Percentiles rank a stretch among this genome's conserved stretches.
phyloP scores from a whole-genome alignment of 2,113 vertebrate species.

The Xenopus borealis region DNA sequence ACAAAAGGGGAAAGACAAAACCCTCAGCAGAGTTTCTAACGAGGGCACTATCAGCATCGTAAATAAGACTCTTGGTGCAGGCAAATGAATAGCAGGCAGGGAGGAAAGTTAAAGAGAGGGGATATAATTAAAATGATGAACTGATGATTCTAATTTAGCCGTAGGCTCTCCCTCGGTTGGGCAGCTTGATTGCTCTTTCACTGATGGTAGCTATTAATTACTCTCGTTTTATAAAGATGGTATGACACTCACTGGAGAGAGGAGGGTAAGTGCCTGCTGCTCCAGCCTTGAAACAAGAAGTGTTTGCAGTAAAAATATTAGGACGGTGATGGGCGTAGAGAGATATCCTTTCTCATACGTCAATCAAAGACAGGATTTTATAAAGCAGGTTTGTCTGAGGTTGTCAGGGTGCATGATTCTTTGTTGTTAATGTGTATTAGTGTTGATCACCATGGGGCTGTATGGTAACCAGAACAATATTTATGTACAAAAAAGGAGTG shows the following conservation, averaged over 20 bases:
- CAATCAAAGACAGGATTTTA: neutral
- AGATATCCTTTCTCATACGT: neutral
- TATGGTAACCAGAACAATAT: too few species aligned
- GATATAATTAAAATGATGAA: slow-evolving; percentile 43
- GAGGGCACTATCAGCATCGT: neutral
- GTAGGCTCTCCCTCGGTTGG: slow-evolving; percentile 41
- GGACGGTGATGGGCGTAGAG: neutral
- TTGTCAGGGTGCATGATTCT: too few species aligned
- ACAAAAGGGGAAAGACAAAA: neutral
- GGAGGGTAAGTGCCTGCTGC: slow-evolving; percentile 8
- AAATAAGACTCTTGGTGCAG: slow-evolving; percentile 21
- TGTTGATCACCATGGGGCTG: too few species aligned
- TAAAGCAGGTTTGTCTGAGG: too few species aligned
- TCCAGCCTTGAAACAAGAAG: slow-evolving; percentile 8
- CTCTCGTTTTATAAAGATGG: slow-evolving; percentile 32
- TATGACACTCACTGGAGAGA: slow-evolving; percentile 21
- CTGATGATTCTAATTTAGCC: slow-evolving; percentile 39
- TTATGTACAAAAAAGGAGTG: too few species aligned
- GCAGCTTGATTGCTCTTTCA: slow-evolving; percentile 42
- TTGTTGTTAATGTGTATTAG: too few species aligned
- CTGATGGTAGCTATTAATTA: slow-evolving; percentile 45
- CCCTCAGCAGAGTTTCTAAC: neutral
- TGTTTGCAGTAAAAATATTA: slow-evolving; percentile 11
- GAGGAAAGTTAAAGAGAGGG: slow-evolving; percentile 26
- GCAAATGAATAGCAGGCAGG: slow-evolving; percentile 19